phyloP scores from a whole-genome alignment of 2,888 invertebrate genomes.

The Synanthedon tipuliformis region DNA sequence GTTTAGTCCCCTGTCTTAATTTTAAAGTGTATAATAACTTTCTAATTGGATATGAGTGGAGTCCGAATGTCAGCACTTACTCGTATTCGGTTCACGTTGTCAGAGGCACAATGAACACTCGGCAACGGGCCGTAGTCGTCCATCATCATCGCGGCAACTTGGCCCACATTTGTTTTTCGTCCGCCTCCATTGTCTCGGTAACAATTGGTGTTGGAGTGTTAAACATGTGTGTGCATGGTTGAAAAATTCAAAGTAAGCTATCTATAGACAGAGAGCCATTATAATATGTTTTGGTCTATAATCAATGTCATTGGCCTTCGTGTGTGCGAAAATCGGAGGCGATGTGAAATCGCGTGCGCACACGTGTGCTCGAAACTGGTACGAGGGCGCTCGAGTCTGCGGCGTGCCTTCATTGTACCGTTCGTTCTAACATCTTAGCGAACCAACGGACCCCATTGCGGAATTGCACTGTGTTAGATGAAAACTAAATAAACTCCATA shows the following conservation, averaged over 20 bases:
- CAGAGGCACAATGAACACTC: conserved; percentile 20
- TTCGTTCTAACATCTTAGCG: conserved; percentile 6
- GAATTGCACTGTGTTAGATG: neutral
- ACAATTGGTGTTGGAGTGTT: conserved; percentile 8
- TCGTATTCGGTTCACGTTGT: conserved; percentile 29
- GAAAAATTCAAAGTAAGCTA: conserved; percentile 4
- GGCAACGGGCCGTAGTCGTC: conserved; percentile 13
- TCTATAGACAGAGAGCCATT: too few species aligned
- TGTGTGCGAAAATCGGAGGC: conserved; percentile 30
- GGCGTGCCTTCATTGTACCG: conserved; percentile 7
- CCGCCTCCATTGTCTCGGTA: conserved; percentile 11
- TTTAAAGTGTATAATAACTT: conserved; percentile 21
- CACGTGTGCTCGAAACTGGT: conserved; percentile 24
- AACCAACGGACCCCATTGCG: conserved; percentile 3
- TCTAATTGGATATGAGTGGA: conserved; percentile 13
- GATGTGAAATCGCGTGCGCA: conserved; percentile 31
- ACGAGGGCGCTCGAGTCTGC: conserved; percentile 17
- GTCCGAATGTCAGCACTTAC: conserved; percentile 9
- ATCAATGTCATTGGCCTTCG: conserved; percentile 32
- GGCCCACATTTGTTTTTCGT: conserved; percentile 28
- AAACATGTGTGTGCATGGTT: conserved; percentile 2
- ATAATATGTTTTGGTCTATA: conserved; percentile 16
- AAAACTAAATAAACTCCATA: neutral
- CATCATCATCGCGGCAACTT: conserved; percentile 25
- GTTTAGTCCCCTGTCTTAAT: too few species aligned